Evolutionary conservation across 92 coral and sea anemone species (phyloP).

Genomic region (Parazoanthus swiftii): DNA sequence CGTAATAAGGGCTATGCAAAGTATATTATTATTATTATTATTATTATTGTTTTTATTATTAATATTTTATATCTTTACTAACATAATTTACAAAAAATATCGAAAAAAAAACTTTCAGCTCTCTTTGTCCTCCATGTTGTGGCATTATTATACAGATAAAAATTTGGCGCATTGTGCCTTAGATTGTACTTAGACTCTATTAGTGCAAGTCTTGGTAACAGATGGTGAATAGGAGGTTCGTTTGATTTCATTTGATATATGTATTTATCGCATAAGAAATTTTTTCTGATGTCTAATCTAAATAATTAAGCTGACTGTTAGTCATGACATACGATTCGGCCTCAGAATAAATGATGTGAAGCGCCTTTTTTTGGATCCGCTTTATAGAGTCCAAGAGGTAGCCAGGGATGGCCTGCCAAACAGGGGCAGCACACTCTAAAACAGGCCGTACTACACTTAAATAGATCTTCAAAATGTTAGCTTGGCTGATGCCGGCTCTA

Average conservation of each 20-base stretch:
- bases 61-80: too few species aligned
- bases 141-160: background rate
- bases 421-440: background rate
- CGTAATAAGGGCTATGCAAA: too few species aligned
- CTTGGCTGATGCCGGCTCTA: conserved; percentile 20
- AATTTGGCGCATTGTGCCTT: background rate
- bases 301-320: background rate
- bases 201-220: background rate
- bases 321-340: conserved; percentile 3
- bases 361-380: background rate
- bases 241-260: background rate
- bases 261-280: background rate
- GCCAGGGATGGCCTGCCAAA: conserved; percentile 1
- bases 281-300: background rate
- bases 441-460: background rate
- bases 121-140: too few species aligned
- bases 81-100: too few species aligned
- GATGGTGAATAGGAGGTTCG: background rate
- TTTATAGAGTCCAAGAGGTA: background rate
- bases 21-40: too few species aligned
- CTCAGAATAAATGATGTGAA: background rate
- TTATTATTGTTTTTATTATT: too few species aligned
- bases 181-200: background rate
- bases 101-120: background rate
- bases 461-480: background rate